Conservation (phyloP, 2,888 invertebrate genomes). For the Amphipoea oculea region DNA sequence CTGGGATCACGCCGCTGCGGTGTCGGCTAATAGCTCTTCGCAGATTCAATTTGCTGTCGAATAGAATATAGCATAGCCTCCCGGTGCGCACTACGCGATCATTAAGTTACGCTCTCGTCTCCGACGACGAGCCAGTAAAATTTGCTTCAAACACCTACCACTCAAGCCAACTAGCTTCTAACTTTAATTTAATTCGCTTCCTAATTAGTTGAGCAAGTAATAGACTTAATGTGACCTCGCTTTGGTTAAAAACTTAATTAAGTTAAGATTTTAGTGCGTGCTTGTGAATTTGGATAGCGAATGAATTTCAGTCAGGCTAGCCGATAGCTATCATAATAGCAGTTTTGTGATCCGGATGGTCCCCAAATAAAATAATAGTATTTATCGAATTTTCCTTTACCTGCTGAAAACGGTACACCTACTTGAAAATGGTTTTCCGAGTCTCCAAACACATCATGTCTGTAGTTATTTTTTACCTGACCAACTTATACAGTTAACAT, state of each 20-base stretch:
- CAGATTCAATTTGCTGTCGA: slow-evolving; percentile 88
- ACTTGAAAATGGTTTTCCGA: slow-evolving; percentile 11
- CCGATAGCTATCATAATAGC: neutral
- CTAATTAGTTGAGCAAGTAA: slow-evolving; percentile 67
- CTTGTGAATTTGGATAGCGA: neutral
- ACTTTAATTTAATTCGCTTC: slow-evolving; percentile 72
- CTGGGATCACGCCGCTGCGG: slow-evolving; percentile 80
- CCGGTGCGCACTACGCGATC: slow-evolving; percentile 85
- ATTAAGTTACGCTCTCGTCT: slow-evolving; percentile 86
- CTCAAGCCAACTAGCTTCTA: slow-evolving; percentile 70
- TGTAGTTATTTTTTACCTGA: slow-evolving; percentile 16
- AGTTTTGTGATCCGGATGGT: neutral
- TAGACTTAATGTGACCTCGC: slow-evolving; percentile 64
- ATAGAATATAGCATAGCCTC: slow-evolving; percentile 87
- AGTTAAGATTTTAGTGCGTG: slow-evolving; percentile 24
- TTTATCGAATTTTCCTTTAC: neutral
- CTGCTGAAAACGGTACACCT: neutral
- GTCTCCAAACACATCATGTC: neutral
- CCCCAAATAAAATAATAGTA: neutral
- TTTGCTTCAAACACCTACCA: slow-evolving; percentile 79
- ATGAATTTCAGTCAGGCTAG: neutral
- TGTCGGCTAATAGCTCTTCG: slow-evolving; percentile 88
- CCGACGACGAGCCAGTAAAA: slow-evolving; percentile 75
- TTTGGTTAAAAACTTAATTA: slow-evolving; percentile 54
- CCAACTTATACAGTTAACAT: slow-evolving; percentile 25